Evolutionary conservation across 2,113 vertebrate species (phyloP).

Genomic region (Sphyrna mokarran): DNA sequence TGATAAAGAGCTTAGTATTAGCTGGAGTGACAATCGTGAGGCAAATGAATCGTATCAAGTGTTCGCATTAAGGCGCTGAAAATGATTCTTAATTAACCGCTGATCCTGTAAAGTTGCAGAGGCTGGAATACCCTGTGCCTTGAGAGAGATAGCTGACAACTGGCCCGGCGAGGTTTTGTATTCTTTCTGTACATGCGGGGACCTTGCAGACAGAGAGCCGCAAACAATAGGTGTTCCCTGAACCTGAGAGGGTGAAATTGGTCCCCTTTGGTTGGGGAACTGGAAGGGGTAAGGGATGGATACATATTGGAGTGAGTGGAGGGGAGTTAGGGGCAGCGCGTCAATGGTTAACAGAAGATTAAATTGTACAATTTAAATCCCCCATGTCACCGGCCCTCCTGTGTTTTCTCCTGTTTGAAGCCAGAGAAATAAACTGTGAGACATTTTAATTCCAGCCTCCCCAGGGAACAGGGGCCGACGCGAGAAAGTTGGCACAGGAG

Average conservation of each 20-base stretch:
- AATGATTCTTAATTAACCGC: conserved; percentile 73
- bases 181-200: neutral
- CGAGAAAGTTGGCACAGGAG: neutral
- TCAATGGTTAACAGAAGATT: neutral
- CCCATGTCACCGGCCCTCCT: neutral
- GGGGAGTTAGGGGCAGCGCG: neutral
- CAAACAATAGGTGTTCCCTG: neutral
- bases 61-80: conserved; percentile 63
- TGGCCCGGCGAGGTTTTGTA: neutral
- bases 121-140: conserved; percentile 56
- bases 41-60: conserved; percentile 73
- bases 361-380: no score
- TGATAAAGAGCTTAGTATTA: conserved; percentile 67
- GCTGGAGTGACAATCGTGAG: conserved; percentile 63
- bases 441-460: neutral
- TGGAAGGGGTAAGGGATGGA: neutral
- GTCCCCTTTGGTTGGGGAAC: neutral
- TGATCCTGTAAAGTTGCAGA: conserved; percentile 63
- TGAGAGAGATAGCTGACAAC: conserved; percentile 52
- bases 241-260: neutral
- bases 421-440: neutral
- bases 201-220: neutral
- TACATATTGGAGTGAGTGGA: neutral
- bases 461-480: neutral
- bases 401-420: neutral